Conservation (phyloP, 2,113 vertebrate species). For the Nansenia antarctica region DNA sequence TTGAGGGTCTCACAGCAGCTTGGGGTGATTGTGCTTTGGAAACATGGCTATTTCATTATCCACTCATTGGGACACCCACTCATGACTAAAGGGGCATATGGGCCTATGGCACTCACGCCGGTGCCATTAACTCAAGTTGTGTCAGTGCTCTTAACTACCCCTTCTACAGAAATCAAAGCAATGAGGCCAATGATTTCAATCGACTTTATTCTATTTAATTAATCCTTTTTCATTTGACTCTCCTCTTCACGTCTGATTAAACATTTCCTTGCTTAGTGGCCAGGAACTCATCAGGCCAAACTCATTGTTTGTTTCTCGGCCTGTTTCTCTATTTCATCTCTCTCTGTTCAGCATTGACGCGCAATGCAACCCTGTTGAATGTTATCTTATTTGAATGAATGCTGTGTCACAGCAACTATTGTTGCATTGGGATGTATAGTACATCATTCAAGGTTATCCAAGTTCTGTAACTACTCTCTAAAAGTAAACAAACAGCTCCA, state of each 20-base stretch:
- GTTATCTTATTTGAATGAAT: slow-evolving; percentile 38
- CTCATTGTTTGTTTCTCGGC: not conserved
- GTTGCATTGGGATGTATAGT: slow-evolving; percentile 34
- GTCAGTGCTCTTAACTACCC: slow-evolving; percentile 30
- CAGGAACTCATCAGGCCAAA: slow-evolving; percentile 31
- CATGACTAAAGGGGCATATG: slow-evolving; percentile 60
- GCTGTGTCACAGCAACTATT: slow-evolving; percentile 22
- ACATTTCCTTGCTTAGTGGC: slow-evolving; percentile 25
- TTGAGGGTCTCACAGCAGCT: slow-evolving; percentile 14
- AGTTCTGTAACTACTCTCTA: slow-evolving; percentile 39
- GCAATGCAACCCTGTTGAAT: slow-evolving; percentile 35
- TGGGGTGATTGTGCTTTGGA: slow-evolving; percentile 39
- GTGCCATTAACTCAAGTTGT: slow-evolving; percentile 35
- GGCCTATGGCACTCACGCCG: slow-evolving; percentile 46
- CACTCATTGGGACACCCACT: slow-evolving; percentile 53
- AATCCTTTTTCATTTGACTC: slow-evolving; percentile 25
- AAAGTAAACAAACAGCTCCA: slow-evolving; percentile 11
- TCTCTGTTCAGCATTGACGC: slow-evolving; percentile 23
- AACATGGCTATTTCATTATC: slow-evolving; percentile 23
- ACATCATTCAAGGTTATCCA: slow-evolving; percentile 58
- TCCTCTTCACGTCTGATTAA: slow-evolving; percentile 17
- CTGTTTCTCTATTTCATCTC: not conserved
- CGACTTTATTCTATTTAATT: slow-evolving; percentile 6
- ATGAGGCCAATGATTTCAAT: not conserved
- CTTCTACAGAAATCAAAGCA: slow-evolving; percentile 12